phyloP scores from a whole-genome alignment of 1,140 invertebrate species.

The Bombus confusus region DNA sequence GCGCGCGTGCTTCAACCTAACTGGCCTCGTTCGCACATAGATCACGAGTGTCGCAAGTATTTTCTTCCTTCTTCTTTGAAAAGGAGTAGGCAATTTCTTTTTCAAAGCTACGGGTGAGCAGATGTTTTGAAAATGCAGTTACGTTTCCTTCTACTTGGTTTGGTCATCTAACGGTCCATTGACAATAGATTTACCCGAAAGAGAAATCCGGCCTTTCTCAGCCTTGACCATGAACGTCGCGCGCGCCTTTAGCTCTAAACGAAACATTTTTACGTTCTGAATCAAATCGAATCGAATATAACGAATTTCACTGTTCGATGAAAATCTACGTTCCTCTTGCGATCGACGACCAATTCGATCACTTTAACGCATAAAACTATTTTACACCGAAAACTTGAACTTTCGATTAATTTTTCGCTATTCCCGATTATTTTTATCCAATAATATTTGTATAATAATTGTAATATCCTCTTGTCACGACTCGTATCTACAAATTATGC shows the following conservation, averaged over 20 bases:
- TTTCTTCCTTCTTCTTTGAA: neutral
- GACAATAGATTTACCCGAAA: neutral
- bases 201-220: neutral
- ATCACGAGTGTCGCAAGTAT: neutral
- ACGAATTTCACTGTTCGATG: neutral
- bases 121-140: neutral
- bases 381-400: neutral
- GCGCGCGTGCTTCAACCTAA: neutral
- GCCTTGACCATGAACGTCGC: neutral
- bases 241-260: neutral
- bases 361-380: neutral
- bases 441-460: too few species aligned
- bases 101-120: neutral
- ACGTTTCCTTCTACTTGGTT: neutral
- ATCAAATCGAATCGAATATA: neutral
- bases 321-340: neutral
- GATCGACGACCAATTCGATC: neutral
- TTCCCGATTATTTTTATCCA: neutral
- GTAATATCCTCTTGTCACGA: too few species aligned
- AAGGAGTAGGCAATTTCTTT: neutral
- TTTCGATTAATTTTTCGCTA: neutral
- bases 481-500: neutral
- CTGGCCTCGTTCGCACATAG: neutral
- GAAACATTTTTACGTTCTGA: neutral
- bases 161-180: neutral